These are phyloP conservation scores for Atethmia centrago DNA, from an alignment of 2,888 invertebrate genomes.

Conservation along the genomic window DNA sequence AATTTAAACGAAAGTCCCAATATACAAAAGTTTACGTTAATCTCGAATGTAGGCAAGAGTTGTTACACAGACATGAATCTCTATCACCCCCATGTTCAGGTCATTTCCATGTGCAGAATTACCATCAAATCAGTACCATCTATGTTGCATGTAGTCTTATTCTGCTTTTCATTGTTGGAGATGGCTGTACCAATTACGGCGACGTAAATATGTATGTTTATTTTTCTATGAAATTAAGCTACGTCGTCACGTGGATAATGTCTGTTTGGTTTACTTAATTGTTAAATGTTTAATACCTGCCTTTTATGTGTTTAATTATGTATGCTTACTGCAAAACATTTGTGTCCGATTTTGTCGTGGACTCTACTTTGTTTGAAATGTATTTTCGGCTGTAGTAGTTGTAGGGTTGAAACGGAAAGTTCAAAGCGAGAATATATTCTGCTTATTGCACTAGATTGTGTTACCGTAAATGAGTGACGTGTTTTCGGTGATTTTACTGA, in stretches of 20 bases:
- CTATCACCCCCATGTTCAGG: slow-evolving; percentile 44
- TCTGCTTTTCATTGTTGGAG: slow-evolving; percentile 33
- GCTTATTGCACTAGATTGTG: slow-evolving; percentile 39
- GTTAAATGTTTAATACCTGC: slow-evolving; percentile 48
- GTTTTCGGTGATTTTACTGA: slow-evolving; percentile 11
- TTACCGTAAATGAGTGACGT: slow-evolving; percentile 24
- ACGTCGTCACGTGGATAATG: slow-evolving; percentile 52
- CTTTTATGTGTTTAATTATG: slow-evolving; percentile 48
- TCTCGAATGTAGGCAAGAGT: slow-evolving; percentile 51
- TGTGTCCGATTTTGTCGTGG: slow-evolving; percentile 8
- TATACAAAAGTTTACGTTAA: slow-evolving; percentile 46
- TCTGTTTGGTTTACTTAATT: slow-evolving; percentile 46
- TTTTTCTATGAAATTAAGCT: slow-evolving; percentile 34
- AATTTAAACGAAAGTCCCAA: slow-evolving; percentile 57
- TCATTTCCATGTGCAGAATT: slow-evolving; percentile 55
- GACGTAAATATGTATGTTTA: slow-evolving; percentile 10
- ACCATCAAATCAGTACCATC: slow-evolving; percentile 52
- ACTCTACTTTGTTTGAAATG: slow-evolving; percentile 7
- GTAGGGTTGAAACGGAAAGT: slow-evolving; percentile 49
- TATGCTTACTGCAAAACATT: slow-evolving; percentile 58
- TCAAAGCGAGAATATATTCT: slow-evolving; percentile 50
- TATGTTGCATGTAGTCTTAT: slow-evolving; percentile 56
- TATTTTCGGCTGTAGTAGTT: slow-evolving; percentile 27
- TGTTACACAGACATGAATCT: slow-evolving; percentile 35
- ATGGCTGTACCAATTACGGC: slow-evolving; percentile 11